These are phyloP conservation scores for Tachina grossa DNA, from an alignment of 2,888 invertebrate species.

Conservation along the genomic window DNA sequence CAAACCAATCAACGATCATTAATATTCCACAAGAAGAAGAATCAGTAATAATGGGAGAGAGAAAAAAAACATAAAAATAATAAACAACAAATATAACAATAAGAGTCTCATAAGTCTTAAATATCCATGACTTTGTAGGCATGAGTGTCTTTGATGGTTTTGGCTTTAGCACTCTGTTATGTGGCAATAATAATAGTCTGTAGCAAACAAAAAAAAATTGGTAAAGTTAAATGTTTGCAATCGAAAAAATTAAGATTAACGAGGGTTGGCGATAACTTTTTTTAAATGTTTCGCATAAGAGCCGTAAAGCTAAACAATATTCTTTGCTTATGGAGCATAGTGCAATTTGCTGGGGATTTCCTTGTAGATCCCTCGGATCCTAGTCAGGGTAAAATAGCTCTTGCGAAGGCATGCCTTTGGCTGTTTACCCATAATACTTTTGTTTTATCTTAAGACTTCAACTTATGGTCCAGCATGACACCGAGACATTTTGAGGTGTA, in stretches of 20 bases:
- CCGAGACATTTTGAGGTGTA: too few relatives aligned
- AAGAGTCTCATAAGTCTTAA: slow-evolving; percentile 72
- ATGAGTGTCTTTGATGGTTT: slow-evolving; percentile 41
- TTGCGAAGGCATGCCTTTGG: too few relatives aligned
- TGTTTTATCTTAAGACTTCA: too few relatives aligned
- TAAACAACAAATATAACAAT: slow-evolving; percentile 74
- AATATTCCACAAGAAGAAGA: slow-evolving; percentile 77
- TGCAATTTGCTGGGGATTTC: not conserved
- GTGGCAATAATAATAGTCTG: slow-evolving; percentile 25
- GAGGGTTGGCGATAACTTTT: slow-evolving; percentile 1
- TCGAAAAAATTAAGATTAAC: slow-evolving; percentile 8
- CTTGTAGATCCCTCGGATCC: too few relatives aligned
- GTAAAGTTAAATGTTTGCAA: slow-evolving; percentile 17
- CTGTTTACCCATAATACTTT: too few relatives aligned
- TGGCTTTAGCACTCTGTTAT: slow-evolving; percentile 17
- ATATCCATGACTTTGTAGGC: slow-evolving; percentile 59
- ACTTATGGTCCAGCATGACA: too few relatives aligned
- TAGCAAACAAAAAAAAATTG: slow-evolving; percentile 10
- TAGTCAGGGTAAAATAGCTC: too few relatives aligned
- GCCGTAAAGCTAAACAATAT: too few relatives aligned
- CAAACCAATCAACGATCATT: slow-evolving; percentile 76
- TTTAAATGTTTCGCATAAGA: not conserved
- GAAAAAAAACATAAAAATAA: slow-evolving; percentile 50
- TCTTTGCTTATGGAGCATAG: not conserved
- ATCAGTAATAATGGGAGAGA: slow-evolving; percentile 36